phyloP scores from a whole-genome alignment of 2,888 invertebrate genomes.

The Caenorhabditis imperialis region DNA sequence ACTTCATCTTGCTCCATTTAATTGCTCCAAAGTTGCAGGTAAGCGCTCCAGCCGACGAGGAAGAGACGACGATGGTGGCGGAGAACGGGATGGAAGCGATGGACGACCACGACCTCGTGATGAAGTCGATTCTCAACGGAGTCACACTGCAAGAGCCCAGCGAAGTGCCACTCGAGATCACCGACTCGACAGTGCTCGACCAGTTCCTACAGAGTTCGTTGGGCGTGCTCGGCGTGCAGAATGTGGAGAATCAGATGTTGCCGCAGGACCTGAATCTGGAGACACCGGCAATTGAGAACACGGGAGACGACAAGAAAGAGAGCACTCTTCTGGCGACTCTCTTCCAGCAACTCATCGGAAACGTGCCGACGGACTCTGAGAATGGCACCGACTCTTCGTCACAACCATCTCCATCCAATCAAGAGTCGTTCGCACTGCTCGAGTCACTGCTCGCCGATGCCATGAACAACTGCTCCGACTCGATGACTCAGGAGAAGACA shows the following conservation, averaged over 20 bases:
- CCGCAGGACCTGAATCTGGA: slow-evolving; percentile 1
- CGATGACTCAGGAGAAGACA: slow-evolving; percentile 6
- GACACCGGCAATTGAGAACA: slow-evolving; percentile 9
- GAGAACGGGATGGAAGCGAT: slow-evolving; percentile 2
- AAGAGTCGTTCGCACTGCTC: slow-evolving; percentile 25
- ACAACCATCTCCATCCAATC: slow-evolving; percentile 11
- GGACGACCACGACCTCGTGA: slow-evolving; percentile 34
- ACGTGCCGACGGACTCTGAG: neutral
- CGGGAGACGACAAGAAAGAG: slow-evolving; percentile 11
- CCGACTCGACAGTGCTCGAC: slow-evolving; percentile 12
- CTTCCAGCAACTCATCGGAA: slow-evolving; percentile 18
- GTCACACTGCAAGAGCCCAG: neutral
- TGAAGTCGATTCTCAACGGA: slow-evolving; percentile 24
- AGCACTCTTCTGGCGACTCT: neutral
- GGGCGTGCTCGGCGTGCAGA: neutral
- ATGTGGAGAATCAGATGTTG: neutral
- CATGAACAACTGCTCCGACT: slow-evolving; percentile 14
- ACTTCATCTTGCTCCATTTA: too few species aligned
- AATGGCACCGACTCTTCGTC: slow-evolving; percentile 10
- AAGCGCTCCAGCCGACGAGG: slow-evolving; percentile 28
- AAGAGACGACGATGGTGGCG: slow-evolving; percentile 14
- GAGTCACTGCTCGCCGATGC: slow-evolving; percentile 34
- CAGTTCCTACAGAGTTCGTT: slow-evolving; percentile 20
- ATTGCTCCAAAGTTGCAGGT: too few species aligned
- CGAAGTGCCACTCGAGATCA: neutral